phyloP scores from a whole-genome alignment of 2,797 vertebrate species.

The Columba guinea region DNA sequence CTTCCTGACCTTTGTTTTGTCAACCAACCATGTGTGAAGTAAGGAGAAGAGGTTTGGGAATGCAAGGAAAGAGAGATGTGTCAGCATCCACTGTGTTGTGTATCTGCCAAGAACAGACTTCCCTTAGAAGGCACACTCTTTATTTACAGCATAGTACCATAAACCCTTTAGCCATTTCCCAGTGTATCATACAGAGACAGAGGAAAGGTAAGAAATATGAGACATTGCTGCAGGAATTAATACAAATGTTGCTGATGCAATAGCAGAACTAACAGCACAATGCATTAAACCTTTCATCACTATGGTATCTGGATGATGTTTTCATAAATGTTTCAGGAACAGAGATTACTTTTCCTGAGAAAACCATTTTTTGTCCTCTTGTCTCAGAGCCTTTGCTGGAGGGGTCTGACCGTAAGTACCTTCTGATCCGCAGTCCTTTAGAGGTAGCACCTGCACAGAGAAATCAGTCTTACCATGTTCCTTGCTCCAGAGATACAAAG shows the following conservation, averaged over 20 bases:
- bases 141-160: neutral
- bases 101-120: neutral
- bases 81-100: neutral
- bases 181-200: neutral
- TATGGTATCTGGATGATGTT: neutral
- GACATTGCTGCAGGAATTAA: neutral
- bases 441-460: neutral
- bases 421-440: neutral
- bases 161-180: neutral
- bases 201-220: neutral
- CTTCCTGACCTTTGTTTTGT: neutral
- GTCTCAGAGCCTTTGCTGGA: neutral
- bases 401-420: neutral
- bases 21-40: neutral
- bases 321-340: neutral
- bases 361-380: neutral
- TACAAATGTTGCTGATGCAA: fast-evolving
- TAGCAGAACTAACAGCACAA: neutral
- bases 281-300: neutral
- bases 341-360: neutral
- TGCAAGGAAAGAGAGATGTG: neutral
- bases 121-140: neutral
- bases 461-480: neutral
- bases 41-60: neutral
- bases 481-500: neutral